Percentiles rank a stretch among this genome's conserved stretches.
These are phyloP conservation scores for Eilema caniola DNA, from an alignment of 2,888 invertebrate genomes.

Conservation along the genomic window DNA sequence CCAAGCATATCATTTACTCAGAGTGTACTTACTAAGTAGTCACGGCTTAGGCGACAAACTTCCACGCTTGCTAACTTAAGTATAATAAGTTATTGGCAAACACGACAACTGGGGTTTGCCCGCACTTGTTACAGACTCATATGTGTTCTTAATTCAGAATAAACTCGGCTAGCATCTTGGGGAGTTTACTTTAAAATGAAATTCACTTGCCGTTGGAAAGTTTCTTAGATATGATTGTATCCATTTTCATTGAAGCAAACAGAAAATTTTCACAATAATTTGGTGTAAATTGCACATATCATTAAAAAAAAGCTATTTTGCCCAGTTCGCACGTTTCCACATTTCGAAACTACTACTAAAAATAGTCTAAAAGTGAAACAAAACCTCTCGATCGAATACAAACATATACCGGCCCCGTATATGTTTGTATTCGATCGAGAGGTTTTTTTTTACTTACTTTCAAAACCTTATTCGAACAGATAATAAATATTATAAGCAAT, in stretches of 20 bases:
- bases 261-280: neutral
- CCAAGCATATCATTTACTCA: constrained; percentile 25
- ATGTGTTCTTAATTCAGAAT: constrained; percentile 5
- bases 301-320: no score
- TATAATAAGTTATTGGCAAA: constrained; percentile 47
- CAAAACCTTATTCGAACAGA: neutral
- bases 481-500: constrained; percentile 9
- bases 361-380: no score
- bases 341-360: no score
- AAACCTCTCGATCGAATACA: no score
- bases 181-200: neutral
- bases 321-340: no score
- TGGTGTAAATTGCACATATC: neutral
- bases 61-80: constrained; percentile 36
- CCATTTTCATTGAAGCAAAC: neutral
- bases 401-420: no score
- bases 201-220: neutral
- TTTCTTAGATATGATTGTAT: neutral
- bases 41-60: constrained; percentile 35
- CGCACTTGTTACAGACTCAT: constrained; percentile 7
- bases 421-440: no score
- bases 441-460: no score
- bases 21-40: constrained; percentile 28
- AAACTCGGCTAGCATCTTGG: neutral
- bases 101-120: constrained; percentile 29